A percentile compares a stretch with the other conserved stretches of the same genome.
Conservation (phyloP, 2,113 vertebrate species). For the Myiopsitta monachus region DNA sequence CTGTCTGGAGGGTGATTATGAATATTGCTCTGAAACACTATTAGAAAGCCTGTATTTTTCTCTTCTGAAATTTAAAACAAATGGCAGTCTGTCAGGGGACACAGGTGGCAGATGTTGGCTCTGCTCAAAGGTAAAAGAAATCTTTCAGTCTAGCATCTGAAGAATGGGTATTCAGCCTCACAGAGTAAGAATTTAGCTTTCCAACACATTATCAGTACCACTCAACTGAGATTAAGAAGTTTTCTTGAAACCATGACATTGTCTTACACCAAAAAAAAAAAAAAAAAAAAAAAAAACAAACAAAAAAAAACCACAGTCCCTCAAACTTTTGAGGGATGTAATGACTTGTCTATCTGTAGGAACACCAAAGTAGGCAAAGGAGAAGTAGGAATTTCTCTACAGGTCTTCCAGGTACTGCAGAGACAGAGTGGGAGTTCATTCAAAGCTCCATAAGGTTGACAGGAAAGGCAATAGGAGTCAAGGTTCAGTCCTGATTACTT, state of each 20-base stretch:
- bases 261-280: background rate
- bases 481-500: background rate
- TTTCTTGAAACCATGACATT: background rate
- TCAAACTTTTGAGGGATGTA: background rate
- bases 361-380: background rate
- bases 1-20: background rate
- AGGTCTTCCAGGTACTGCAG: background rate
- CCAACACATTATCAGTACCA: background rate
- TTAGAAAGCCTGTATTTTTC: background rate
- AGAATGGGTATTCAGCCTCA: background rate
- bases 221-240: background rate
- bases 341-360: background rate
- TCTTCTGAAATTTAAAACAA: background rate
- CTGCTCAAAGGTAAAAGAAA: slow-evolving; percentile 32
- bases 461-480: background rate
- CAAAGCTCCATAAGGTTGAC: background rate
- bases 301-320: background rate
- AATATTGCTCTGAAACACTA: background rate
- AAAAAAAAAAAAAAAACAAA: background rate
- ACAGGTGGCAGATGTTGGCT: background rate
- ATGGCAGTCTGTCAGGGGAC: background rate
- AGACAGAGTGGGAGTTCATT: background rate
- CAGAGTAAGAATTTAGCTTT: background rate
- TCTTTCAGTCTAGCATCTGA: background rate
- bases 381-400: background rate